Evolutionary conservation across 2,113 vertebrate species (phyloP), one percentile per base, ranked within the genome.

Genomic region (Uria aalge): DNA sequence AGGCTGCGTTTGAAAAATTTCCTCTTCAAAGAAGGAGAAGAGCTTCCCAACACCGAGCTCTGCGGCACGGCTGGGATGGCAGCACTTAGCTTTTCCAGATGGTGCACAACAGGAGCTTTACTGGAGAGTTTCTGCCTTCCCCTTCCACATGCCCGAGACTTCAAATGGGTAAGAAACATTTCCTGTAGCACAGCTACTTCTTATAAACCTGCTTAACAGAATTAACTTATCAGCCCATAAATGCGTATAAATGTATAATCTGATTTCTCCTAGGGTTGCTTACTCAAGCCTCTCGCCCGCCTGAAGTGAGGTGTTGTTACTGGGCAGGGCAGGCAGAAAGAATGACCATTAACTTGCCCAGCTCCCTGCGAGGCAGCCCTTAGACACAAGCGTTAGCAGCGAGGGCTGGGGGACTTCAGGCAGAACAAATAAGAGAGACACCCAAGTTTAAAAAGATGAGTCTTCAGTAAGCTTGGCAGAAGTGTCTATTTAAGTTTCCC

Each of bases 61-160:
- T 20, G 5, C 62, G 38, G 34, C 30, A 6, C 1, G 1, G 4
- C 1, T 50, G 30, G 32, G 45, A 24, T 40, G 8, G 26, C 68
- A 75, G 5, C 0, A 0, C 29, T 79, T 11, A 5, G 19, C 45
- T 76, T 45, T 29, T 30, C 72, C 62, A 52, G 7, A 6, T 12
- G 19, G 16, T 15, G 3, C 32, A 3, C 2, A 38, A 20, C n/a
- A 2, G 4, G 1, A n/a, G 10, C 7, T 53, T 5, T 4, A 9
- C 10, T 9, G 11, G 3, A 34, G 38, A 22, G 7, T 8, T 7
- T 13, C 12, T 52, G 59, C 63, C 47, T 45, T 21, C 8, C 26
- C 63, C 47, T 45, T 21, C 8, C 26, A 52, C 36, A 4, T 4
- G 4, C 50, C 7, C 3, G 5, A 45, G 24, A 20, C 29, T 50